Evolutionary conservation across 2,888 invertebrate genomes (phyloP).

Genomic region (Coenonympha arcania): DNA sequence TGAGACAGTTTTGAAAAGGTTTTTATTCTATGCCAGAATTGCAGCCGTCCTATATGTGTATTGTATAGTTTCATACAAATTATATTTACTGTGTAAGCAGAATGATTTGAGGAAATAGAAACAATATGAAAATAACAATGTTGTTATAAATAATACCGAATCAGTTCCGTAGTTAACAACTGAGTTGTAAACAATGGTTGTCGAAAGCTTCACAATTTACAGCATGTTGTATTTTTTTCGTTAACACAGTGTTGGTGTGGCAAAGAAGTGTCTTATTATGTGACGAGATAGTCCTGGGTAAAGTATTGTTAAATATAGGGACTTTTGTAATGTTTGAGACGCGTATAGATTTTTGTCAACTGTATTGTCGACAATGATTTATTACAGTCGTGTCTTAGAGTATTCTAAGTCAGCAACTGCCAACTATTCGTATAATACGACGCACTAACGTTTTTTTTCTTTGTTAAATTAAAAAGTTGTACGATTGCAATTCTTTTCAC

Average conservation of each 20-base stretch:
- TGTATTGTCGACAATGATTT: conserved; percentile 59
- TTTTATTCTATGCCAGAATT: conserved; percentile 36
- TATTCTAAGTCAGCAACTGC: conserved; percentile 28
- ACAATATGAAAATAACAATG: conserved; percentile 40
- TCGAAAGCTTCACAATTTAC: conserved; percentile 49
- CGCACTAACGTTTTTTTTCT: conserved; percentile 30
- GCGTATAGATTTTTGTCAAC: conserved; percentile 50
- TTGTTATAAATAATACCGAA: conserved; percentile 18
- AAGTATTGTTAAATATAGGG: conserved; percentile 45
- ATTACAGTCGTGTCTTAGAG: conserved; percentile 42
- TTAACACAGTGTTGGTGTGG: conserved; percentile 38
- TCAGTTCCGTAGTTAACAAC: conserved; percentile 43
- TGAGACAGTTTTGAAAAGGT: conserved; percentile 43
- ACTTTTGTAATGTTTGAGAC: conserved; percentile 40
- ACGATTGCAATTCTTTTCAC: conserved; percentile 8
- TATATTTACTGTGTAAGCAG: conserved; percentile 32
- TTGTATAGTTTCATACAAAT: conserved; percentile 3
- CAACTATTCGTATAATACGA: no score
- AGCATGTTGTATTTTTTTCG: conserved; percentile 50
- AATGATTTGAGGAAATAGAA: conserved; percentile 34
- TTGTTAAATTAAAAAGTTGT: conserved; percentile 24
- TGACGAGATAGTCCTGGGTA: conserved; percentile 39
- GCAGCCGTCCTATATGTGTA: conserved; percentile 54
- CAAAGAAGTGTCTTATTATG: conserved; percentile 45
- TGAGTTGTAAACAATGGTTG: conserved; percentile 48